Base-by-base conservation (phyloP, 30 jellyfish, hydroid and myxozoan species). In the Hydractinia symbiolongicarpus region DNA sequence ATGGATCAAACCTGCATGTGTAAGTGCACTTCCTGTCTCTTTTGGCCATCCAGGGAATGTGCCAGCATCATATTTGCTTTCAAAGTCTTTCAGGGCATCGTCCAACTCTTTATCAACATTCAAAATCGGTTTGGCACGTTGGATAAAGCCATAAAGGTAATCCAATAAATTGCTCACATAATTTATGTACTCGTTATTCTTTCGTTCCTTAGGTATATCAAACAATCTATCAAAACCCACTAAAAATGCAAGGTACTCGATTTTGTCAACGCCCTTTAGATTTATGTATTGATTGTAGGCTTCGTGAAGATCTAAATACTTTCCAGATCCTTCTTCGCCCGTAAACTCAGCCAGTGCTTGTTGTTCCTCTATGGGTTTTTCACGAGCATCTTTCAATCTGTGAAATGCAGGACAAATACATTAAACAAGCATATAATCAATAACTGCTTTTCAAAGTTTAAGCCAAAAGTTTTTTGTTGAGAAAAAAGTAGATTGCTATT, bases 31-130 rank as follows among this genome's bases (percentile, higher is more conserved):
- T 54, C 98, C 95, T 73, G 95, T 87, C 77, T 91, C 98, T 79
- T 91, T 91, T 14, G 99, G 96, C 99, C 99, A 93, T 20, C 99
- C 99, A 51, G 93, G 90, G 66, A 93, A 93, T n/a, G 73, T 75
- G 14, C 99, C 99, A n/a, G 61, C 77, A 4, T 78, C 91, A 89
- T 90, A 93, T 15, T 88, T 82, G 53, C 67, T 82, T 11, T 93
- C 94, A 88, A 87, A 93, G 20, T 88, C 99, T 14, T 67, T 88
- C 44, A 79, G 54, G 15, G 90, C 90, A 17, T 84, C 91, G 7
- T 79, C 67, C 79, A 93, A 58, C 77, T 93, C 99, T 79, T 77
- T 82, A 20, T 93, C 99, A 16, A 93, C 61, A 67, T 93, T 82
- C 56, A 83, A 78, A 54, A 93, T 68, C 52, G 99, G 96, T 71